Conservation (phyloP, 92 coral and sea anemone genomes). For the Umimayanthus chanpuru region DNA sequence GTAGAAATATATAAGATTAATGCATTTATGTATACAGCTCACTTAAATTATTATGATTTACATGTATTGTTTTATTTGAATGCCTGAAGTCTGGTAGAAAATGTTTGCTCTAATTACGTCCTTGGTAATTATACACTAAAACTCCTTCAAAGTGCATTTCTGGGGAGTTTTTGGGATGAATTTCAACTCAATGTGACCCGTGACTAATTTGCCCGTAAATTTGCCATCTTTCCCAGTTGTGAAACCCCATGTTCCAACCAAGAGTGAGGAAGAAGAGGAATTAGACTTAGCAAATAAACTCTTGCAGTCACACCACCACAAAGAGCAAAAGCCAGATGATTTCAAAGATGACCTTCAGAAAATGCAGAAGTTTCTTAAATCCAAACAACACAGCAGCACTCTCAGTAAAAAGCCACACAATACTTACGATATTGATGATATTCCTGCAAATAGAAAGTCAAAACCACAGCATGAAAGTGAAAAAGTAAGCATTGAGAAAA, state of each 20-base stretch:
- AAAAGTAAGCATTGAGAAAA: constrained; percentile 16
- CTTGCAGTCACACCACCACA: neutral
- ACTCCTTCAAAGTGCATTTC: neutral
- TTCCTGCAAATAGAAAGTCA: neutral
- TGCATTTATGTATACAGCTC: too few relatives aligned
- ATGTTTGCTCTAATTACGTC: too few relatives aligned
- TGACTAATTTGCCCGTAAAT: neutral
- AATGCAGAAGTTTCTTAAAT: neutral
- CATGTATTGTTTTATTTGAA: too few relatives aligned
- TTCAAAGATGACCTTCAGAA: constrained; percentile 5
- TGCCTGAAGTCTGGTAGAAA: too few relatives aligned
- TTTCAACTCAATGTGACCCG: neutral
- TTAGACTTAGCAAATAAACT: neutral
- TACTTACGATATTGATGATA: constrained; percentile 25
- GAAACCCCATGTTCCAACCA: neutral
- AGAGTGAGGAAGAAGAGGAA: constrained; percentile 22
- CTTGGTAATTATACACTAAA: too few relatives aligned
- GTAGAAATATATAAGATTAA: too few relatives aligned
- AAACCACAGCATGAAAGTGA: constrained; percentile 16
- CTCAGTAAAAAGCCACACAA: neutral
- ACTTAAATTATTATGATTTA: too few relatives aligned
- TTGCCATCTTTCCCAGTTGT: neutral
- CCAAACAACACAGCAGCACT: neutral
- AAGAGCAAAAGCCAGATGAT: constrained; percentile 20
- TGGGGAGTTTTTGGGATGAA: neutral